Evolutionary conservation across 2,797 vertebrate species (phyloP), one percentile per base, ranked within the genome.

Genomic region (Anabacerthia variegaticeps): DNA sequence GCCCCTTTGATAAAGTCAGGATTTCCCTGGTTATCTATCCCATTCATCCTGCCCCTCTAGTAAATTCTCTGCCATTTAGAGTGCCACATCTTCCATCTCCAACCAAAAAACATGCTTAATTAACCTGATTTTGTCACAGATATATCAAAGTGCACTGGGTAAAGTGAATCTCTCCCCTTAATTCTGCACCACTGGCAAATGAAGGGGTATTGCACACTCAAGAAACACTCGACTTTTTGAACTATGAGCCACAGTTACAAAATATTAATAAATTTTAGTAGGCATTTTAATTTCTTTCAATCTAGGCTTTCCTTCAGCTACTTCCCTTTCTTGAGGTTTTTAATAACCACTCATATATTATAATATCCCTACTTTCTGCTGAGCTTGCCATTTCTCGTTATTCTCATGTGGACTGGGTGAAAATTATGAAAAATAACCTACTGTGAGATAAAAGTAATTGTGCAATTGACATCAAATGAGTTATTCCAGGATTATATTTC

Each of bases 341-440:
- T 88, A 91, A 91, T 72, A 93, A n/a, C 32, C n/a, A 73, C 8
- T 39, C 19, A 44, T 28, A 20, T 27, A 77, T 74, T 85, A 89
- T 39, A 85, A 74, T 83, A 76, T 8, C 7, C 10, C 7, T 51
- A 1, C 37, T 79, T 89, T 85, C 68, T 91, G 61, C 68, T 71
- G 59, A 94, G 75, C 44, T 91, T 89, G 75, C 11, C 30, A 41
- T 69, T 88, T 80, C 44, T 67, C 59, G 22, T 44, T 80, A 51
- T 46, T 91, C 22, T 77, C 32, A 17, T 0, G 0, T 18, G 24
- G 26, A 55, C 28, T 5, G 12, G 6, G 18, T 65, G n/a, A 86
- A 88, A 95, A 75, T 34, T n/a, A 84, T 43, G 37, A 88, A 94
- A 96, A 93, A 75, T 67, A 67, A 83, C 59, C 28, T 65, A 65